phyloP scores from a whole-genome alignment of 2,888 invertebrate genomes.

The Oligia latruncula region DNA sequence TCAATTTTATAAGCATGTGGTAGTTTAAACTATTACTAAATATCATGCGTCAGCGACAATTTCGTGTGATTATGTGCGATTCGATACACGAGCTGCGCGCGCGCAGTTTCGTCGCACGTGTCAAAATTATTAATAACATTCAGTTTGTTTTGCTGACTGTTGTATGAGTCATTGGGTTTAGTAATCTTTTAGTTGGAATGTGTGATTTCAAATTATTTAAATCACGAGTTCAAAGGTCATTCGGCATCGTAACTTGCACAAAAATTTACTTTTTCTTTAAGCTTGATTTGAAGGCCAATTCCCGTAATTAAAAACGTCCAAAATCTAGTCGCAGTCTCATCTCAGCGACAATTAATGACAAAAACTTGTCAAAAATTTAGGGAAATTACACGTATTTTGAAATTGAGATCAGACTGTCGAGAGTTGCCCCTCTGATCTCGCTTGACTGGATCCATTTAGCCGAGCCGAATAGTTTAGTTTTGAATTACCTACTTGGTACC shows the following conservation, averaged over 20 bases:
- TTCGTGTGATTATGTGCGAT: constrained; percentile 45
- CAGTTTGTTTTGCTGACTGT: constrained; percentile 38
- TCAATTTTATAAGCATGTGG: constrained; percentile 14
- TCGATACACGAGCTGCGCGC: constrained; percentile 37
- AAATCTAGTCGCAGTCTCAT: no score
- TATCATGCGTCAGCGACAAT: constrained; percentile 34
- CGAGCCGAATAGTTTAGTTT: no score
- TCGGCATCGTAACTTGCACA: neutral
- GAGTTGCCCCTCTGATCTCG: no score
- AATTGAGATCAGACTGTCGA: no score
- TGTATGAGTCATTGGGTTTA: constrained; percentile 16
- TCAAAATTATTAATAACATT: constrained; percentile 37
- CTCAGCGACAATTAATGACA: no score
- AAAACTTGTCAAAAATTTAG: no score
- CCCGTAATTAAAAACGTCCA: no score
- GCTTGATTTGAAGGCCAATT: no score
- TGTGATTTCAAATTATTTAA: constrained; percentile 1
- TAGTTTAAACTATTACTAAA: constrained; percentile 43
- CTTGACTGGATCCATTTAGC: no score
- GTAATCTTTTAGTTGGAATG: constrained; percentile 28
- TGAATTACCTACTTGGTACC: no score
- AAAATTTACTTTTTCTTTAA: no score
- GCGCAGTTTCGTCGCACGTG: constrained; percentile 48
- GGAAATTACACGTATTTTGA: no score
- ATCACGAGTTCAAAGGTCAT: constrained; percentile 1